Conservation (phyloP, 2,113 vertebrate species). For the Manacus vitellinus region DNA sequence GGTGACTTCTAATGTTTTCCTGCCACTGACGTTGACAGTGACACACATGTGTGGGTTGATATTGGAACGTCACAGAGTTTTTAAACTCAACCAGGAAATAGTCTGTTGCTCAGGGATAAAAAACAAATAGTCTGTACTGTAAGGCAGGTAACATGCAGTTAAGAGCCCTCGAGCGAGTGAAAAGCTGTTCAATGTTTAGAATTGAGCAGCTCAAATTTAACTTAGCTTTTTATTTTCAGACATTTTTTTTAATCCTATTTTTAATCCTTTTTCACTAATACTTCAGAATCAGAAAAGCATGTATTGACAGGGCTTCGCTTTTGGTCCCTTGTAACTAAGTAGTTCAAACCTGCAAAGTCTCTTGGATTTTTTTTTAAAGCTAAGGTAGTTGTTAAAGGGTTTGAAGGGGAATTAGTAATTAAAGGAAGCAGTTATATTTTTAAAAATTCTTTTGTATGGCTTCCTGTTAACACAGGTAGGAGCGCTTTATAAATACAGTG, state of each 20-base stretch:
- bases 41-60: constrained; percentile 84
- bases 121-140: constrained; percentile 51
- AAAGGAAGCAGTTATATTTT: not conserved
- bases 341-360: not conserved
- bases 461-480: not conserved
- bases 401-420: not conserved
- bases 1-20: constrained; percentile 80
- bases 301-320: not conserved
- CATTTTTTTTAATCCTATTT: not conserved
- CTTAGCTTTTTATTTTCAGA: not conserved
- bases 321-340: not conserved
- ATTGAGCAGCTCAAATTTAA: not conserved
- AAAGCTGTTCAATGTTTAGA: not conserved
- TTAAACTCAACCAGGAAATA: constrained; percentile 82
- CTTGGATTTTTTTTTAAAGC: not conserved
- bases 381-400: not conserved
- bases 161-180: not conserved
- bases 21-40: constrained; percentile 82
- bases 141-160: constrained; percentile 36
- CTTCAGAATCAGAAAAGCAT: not conserved
- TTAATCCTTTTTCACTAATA: not conserved
- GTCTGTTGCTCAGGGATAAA: constrained; percentile 74
- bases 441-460: not conserved
- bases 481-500: not conserved
- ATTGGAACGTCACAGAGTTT: constrained; percentile 77